These are phyloP conservation scores for Morus bassanus DNA, from an alignment of 2,797 vertebrate genomes.

Conservation along the genomic window DNA sequence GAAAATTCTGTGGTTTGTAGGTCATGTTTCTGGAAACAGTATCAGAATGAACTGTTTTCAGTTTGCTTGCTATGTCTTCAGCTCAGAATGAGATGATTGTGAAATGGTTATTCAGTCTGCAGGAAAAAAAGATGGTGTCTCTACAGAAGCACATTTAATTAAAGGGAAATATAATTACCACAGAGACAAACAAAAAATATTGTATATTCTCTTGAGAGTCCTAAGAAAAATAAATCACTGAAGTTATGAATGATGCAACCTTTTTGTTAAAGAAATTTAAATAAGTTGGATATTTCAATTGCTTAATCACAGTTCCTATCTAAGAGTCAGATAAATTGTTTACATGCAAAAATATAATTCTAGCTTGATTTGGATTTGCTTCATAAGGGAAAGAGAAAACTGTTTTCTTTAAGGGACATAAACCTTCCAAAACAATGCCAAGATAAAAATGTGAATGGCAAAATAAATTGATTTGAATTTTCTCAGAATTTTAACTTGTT, in stretches of 20 bases:
- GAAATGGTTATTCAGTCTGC: neutral
- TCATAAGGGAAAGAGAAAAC: neutral
- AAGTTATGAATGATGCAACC: neutral
- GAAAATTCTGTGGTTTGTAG: slow-evolving; percentile 2
- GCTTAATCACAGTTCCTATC: neutral
- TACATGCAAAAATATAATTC: neutral
- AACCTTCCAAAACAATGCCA: neutral
- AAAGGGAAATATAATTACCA: neutral
- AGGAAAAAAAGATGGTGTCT: neutral
- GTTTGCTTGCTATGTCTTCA: neutral
- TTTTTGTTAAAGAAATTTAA: neutral
- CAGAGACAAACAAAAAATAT: neutral
- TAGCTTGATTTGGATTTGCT: neutral
- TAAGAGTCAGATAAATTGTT: neutral
- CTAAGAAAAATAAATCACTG: neutral
- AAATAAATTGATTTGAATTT: neutral
- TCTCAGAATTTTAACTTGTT: neutral
- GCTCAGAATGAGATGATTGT: neutral
- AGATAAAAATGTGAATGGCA: neutral
- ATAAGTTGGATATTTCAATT: neutral
- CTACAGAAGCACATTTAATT: neutral
- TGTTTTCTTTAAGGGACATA: neutral
- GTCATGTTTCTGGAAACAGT: slow-evolving; percentile 30
- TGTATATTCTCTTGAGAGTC: neutral
- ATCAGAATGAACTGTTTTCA: neutral